phyloP scores from a whole-genome alignment of 2,113 vertebrate species.

The Psammodynastes pulverulentus region DNA sequence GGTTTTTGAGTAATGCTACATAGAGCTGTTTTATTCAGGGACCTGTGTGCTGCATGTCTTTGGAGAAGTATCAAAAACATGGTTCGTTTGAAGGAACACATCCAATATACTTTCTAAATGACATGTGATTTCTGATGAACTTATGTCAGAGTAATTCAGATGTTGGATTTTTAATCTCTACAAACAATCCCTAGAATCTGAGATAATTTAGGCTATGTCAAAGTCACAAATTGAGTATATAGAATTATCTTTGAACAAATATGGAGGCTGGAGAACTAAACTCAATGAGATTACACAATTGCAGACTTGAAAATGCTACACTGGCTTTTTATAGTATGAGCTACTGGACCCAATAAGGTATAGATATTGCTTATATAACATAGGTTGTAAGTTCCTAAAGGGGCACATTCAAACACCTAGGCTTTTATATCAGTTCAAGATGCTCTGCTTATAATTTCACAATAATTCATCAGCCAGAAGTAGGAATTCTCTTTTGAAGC shows the following conservation, averaged over 20 bases:
- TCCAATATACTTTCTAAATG: not conserved
- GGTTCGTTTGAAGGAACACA: conserved; percentile 9
- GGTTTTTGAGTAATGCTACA: conserved; percentile 8
- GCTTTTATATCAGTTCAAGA: not conserved
- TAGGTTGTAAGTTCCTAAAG: not conserved
- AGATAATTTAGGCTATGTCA: not conserved
- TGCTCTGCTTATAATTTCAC: not conserved
- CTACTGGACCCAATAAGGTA: not conserved
- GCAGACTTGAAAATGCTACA: not conserved
- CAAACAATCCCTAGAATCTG: not conserved
- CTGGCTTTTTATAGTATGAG: not conserved
- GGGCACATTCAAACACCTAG: not conserved
- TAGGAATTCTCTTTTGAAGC: not conserved
- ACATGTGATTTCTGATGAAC: not conserved
- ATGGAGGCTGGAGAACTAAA: not conserved
- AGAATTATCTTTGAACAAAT: not conserved
- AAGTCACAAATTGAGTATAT: not conserved
- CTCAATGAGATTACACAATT: not conserved
- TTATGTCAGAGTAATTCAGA: not conserved
- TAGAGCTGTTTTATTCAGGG: conserved; percentile 11
- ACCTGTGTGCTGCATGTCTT: conserved; percentile 1
- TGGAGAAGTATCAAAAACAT: conserved; percentile 18
- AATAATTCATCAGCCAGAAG: not conserved
- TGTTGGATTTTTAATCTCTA: not conserved
- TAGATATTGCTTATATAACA: not conserved